Conservation (phyloP, 2,113 vertebrate species). For the Hippocampus comes region DNA sequence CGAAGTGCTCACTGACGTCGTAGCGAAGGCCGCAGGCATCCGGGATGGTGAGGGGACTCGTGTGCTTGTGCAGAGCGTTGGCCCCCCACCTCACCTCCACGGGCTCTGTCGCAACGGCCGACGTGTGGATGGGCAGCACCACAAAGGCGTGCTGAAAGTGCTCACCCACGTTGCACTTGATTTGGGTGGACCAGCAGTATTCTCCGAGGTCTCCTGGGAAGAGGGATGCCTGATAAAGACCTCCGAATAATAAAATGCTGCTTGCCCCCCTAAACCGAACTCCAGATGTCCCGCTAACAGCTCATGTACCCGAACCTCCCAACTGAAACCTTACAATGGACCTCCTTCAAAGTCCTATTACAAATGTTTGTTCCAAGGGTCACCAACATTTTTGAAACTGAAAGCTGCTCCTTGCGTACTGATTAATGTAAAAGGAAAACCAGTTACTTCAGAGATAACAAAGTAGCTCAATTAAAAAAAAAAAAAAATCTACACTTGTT, state of each 20-base stretch:
- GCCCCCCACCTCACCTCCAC: conserved; percentile 35
- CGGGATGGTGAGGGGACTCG: conserved; percentile 31
- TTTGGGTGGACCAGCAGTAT: conserved; percentile 66
- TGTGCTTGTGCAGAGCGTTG: conserved; percentile 30
- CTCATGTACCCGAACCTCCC: too few relatives aligned
- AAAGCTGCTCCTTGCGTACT: too few relatives aligned
- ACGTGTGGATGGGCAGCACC: conserved; percentile 58
- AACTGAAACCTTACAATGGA: too few relatives aligned
- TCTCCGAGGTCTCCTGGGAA: conserved; percentile 57
- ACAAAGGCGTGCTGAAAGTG: conserved; percentile 56
- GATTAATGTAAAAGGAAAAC: too few relatives aligned
- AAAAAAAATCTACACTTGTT: too few relatives aligned
- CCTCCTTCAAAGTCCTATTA: too few relatives aligned
- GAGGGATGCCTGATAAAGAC: conserved; percentile 8
- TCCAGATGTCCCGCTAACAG: too few relatives aligned
- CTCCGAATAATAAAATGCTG: not conserved
- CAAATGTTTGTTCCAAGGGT: too few relatives aligned
- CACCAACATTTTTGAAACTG: too few relatives aligned
- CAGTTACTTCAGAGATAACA: too few relatives aligned
- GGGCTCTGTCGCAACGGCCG: conserved; percentile 3
- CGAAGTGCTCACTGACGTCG: conserved; percentile 55
- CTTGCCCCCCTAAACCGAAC: too few relatives aligned
- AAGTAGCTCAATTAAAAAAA: too few relatives aligned
- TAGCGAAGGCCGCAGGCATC: conserved; percentile 68
- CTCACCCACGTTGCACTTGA: conserved; percentile 57